Conservation (phyloP, 2,888 invertebrate genomes). For the Pardosa pseudoannulata region DNA sequence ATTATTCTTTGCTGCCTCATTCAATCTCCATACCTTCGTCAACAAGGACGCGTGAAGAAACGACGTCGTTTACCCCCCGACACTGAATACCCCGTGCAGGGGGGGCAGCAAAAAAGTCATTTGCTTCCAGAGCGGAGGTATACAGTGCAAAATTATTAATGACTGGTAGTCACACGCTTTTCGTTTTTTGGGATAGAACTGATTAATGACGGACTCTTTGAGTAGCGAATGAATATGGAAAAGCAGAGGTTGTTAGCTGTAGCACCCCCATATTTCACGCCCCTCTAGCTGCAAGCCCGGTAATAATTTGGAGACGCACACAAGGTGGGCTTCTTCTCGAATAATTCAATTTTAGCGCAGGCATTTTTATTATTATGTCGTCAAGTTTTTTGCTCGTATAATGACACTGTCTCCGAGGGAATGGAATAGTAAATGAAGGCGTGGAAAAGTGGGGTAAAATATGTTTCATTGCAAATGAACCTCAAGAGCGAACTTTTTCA, state of each 20-base stretch:
- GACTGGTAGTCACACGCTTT: background rate
- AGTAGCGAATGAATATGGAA: conserved; percentile 42
- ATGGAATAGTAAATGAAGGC: background rate
- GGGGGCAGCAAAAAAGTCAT: background rate
- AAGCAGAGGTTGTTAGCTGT: conserved; percentile 6
- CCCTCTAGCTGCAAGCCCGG: too few relatives aligned
- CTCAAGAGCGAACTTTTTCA: too few relatives aligned
- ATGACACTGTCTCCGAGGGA: background rate
- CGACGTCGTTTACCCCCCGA: conserved; percentile 24
- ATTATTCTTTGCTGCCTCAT: background rate
- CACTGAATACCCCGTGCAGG: conserved; percentile 5
- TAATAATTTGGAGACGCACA: too few relatives aligned
- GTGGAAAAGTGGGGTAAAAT: background rate
- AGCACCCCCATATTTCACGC: background rate
- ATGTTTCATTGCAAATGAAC: too few relatives aligned
- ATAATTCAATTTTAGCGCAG: background rate
- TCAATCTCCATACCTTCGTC: background rate
- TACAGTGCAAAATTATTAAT: conserved; percentile 55
- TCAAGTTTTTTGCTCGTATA: background rate
- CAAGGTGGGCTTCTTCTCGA: background rate
- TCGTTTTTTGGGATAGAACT: background rate
- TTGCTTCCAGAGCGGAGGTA: conserved; percentile 20
- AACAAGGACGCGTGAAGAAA: background rate
- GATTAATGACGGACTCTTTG: conserved; percentile 45
- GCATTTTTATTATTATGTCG: background rate